Base-by-base conservation (phyloP, 2,797 vertebrate genomes). In the Coreius guichenoti region DNA sequence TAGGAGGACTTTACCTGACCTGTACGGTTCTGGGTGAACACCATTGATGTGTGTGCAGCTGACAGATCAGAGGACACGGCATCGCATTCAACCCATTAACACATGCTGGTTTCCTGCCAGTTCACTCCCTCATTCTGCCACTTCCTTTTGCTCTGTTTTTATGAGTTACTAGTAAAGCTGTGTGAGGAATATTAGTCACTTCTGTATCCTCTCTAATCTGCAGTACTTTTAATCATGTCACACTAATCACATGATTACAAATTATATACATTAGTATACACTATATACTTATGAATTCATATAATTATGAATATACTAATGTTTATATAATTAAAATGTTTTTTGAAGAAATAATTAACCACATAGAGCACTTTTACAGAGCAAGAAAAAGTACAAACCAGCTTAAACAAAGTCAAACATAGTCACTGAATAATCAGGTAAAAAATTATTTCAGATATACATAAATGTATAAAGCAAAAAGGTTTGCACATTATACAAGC, bases 21-120 rank as follows among this genome's bases (percentile, higher is more conserved):
- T 13, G 4, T 26, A 33, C 2, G 3, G 31, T 21, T 49, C 26
- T 73, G 81, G 56, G 39, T 83, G 39, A 83, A 51, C 39, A n/a
- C 8, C 23, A 47, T 63, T 75, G 21, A 58, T 49, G 69, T 80
- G 68, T 84, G 76, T 87, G 21, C 11, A 51, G 26, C 12, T 83
- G 81, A 83, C 3, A 51, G 81, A 67, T 83, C 56, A 47, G 72
- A 80, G 47, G 31, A 79, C 54, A 75, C 1, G 12, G 43, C 70
- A 78, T 65, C 56, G 2, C 73, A 82, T 67, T 84, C 61, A 84
- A 47, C 84, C n/a, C 82, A 76, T 86, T 86, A 87, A 84, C 83
- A 86, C 85, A 43, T 73, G 58, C 78, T 84, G 86, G 76, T 75
- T 81, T 87, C 78, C 77, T 21, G 72, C 58, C 84, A 86, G 72